These are phyloP conservation scores for Parnassius smintheus DNA, from an alignment of 2,888 invertebrate genomes.

Conservation along the genomic window DNA sequence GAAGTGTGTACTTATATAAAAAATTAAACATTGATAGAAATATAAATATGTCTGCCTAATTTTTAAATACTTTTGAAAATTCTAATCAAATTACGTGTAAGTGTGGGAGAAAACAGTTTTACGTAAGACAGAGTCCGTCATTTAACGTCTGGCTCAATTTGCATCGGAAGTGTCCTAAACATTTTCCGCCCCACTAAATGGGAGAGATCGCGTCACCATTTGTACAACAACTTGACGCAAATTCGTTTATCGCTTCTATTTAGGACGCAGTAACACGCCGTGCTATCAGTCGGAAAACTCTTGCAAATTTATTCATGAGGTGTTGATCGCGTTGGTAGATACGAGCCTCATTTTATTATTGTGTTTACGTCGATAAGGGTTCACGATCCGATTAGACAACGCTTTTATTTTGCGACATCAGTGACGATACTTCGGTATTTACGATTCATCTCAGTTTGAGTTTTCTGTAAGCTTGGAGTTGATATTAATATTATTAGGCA, in stretches of 20 bases:
- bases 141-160: neutral
- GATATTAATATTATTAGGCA: too few relatives aligned
- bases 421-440: neutral
- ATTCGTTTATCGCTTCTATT: slow-evolving; percentile 23
- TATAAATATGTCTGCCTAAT: too few relatives aligned
- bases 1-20: too few relatives aligned
- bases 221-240: slow-evolving; percentile 19
- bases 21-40: too few relatives aligned
- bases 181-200: slow-evolving; percentile 14
- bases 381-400: slow-evolving; percentile 8
- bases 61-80: too few relatives aligned
- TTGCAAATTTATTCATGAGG: slow-evolving; percentile 55
- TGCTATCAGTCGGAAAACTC: slow-evolving; percentile 37
- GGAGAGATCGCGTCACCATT: slow-evolving; percentile 11
- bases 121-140: neutral
- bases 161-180: slow-evolving; percentile 3
- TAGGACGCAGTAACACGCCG: slow-evolving; percentile 24
- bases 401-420: slow-evolving; percentile 19
- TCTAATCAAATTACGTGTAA: too few relatives aligned
- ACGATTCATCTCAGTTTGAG: slow-evolving; percentile 5
- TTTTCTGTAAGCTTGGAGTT: neutral
- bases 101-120: neutral
- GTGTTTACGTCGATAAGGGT: slow-evolving; percentile 34
- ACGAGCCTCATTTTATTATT: slow-evolving; percentile 47
- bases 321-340: slow-evolving; percentile 47